A percentile compares a stretch with the other conserved stretches of the same genome.
Conservation (phyloP, 2,888 invertebrate species). For the Andrena flavipes region DNA sequence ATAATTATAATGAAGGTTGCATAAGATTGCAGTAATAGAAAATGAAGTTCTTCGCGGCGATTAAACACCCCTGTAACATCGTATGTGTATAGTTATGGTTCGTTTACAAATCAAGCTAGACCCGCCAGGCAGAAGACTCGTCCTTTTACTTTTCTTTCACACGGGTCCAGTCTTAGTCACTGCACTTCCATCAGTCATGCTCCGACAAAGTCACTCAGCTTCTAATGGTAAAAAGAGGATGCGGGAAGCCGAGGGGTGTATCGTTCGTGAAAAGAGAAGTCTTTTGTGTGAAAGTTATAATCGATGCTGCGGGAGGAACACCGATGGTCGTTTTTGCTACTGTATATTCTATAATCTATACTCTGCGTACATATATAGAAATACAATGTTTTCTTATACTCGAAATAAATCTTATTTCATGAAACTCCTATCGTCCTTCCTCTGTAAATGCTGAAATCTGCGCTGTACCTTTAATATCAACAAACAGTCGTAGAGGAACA, state of each 20-base stretch:
- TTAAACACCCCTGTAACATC: constrained; percentile 7
- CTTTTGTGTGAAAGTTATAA: constrained; percentile 41
- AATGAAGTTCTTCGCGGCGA: not conserved
- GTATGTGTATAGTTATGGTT: constrained; percentile 22
- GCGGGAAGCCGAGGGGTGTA: constrained; percentile 34
- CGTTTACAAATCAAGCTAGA: constrained; percentile 41
- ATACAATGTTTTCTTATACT: not conserved
- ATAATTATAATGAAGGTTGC: too few species aligned
- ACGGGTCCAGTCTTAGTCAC: constrained; percentile 59
- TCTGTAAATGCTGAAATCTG: too few species aligned
- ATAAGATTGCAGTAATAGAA: not conserved
- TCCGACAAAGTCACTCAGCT: constrained; percentile 29
- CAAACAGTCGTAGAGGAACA: too few species aligned
- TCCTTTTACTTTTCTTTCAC: constrained; percentile 34
- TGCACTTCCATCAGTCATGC: constrained; percentile 63
- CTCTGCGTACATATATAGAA: not conserved
- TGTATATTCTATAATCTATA: constrained; percentile 18
- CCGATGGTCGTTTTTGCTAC: not conserved
- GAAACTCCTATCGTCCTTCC: not conserved
- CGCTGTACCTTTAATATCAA: too few species aligned
- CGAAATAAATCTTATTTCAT: not conserved
- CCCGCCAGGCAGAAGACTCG: constrained; percentile 46
- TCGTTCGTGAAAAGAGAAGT: constrained; percentile 40
- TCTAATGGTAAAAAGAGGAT: constrained; percentile 50
- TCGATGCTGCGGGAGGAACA: not conserved